Evolutionary conservation across 1,140 invertebrate genomes (phyloP).

Genomic region (Triops longicaudatus): DNA sequence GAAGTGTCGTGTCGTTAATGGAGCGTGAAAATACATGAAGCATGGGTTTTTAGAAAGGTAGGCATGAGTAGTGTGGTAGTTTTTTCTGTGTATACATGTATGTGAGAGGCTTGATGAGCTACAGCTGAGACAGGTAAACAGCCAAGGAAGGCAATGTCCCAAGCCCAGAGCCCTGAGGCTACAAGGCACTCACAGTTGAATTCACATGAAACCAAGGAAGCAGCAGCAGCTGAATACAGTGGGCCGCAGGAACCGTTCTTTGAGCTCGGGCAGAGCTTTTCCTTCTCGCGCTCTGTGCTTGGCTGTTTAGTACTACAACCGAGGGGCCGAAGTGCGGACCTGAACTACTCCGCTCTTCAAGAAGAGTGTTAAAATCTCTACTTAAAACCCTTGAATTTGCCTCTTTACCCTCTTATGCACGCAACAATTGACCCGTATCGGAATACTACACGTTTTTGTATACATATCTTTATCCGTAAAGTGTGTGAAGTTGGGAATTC

Average conservation of each 20-base stretch:
- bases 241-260: background rate
- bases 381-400: no score
- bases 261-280: background rate
- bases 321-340: background rate
- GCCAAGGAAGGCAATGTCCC: background rate
- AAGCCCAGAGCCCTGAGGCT: background rate
- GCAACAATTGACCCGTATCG: no score
- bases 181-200: background rate
- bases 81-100: background rate
- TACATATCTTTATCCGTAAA: no score
- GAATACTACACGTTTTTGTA: no score
- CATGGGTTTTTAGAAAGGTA: background rate
- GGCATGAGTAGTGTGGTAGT: background rate
- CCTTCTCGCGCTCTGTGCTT: background rate
- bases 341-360: background rate
- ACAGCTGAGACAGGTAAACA: background rate
- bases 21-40: background rate
- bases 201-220: constrained; percentile 1
- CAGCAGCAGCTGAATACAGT: background rate
- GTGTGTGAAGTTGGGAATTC: no score
- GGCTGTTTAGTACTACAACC: background rate
- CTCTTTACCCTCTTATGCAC: no score
- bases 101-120: background rate
- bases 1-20: background rate
- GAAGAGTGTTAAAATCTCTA: no score